Percentiles rank a stretch among this genome's conserved stretches.
These are phyloP conservation scores for Mycogona germanica DNA, from an alignment of 2,888 invertebrate species.

Conservation along the genomic window DNA sequence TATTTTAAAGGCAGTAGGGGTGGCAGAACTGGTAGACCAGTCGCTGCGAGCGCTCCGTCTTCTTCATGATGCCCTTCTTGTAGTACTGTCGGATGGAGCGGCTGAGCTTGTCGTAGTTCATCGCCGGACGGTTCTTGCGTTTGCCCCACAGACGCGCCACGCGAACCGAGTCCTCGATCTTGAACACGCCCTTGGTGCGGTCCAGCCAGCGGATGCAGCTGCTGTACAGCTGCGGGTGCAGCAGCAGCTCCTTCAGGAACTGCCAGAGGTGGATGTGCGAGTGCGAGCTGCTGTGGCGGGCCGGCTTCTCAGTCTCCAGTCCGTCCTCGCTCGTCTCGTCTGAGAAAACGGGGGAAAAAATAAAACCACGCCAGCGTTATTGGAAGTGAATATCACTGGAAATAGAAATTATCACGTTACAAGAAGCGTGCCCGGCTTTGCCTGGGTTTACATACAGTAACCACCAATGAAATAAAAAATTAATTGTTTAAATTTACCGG, in stretches of 20 bases:
- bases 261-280: conserved; percentile 98
- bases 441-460: too few species aligned
- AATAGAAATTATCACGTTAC: too few species aligned
- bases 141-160: conserved; percentile 98
- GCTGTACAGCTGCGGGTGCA: conserved; percentile 75
- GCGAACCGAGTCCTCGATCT: conserved; percentile 95
- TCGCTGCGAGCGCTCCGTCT: conserved; percentile 94
- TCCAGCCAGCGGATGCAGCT: conserved; percentile 97
- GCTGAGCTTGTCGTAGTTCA: conserved; percentile 99
- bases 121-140: conserved; percentile 94
- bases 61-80: conserved; percentile 99
- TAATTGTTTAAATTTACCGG: too few species aligned
- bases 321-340: conserved; percentile 26
- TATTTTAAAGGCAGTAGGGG: conserved; percentile 67
- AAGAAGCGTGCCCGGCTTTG: too few species aligned
- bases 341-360: conserved; percentile 19
- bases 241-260: conserved; percentile 88
- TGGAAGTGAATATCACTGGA: too few species aligned
- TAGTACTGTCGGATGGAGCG: conserved; percentile 97
- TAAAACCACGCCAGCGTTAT: too few species aligned
- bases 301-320: conserved; percentile 22
- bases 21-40: conserved; percentile 98
- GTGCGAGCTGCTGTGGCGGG: conserved; percentile 29
- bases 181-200: conserved; percentile 86
- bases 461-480: too few species aligned